Evolutionary conservation across 2,113 vertebrate species (phyloP).

Genomic region (Noturus placidus): DNA sequence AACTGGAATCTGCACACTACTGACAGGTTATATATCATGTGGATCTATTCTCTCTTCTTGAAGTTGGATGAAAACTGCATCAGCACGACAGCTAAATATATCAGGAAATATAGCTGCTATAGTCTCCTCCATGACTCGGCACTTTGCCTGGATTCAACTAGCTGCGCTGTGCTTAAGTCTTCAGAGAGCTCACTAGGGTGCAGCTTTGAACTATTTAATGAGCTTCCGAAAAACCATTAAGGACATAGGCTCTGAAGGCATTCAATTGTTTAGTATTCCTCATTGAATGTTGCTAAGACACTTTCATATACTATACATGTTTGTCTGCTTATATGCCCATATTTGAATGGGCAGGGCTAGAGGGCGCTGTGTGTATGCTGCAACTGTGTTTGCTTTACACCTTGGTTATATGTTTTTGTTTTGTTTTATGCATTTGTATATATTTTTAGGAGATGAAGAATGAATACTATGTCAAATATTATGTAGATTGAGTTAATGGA

Average conservation of each 20-base stretch:
- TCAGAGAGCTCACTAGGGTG: neutral
- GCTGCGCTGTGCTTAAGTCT: constrained; percentile 8
- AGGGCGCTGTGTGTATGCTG: too few species aligned
- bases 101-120: constrained; percentile 35
- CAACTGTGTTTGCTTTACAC: too few species aligned
- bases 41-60: constrained; percentile 35
- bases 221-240: neutral
- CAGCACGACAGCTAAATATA: constrained; percentile 45
- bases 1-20: constrained; percentile 37
- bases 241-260: neutral
- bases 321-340: too few species aligned
- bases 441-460: too few species aligned
- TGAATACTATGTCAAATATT: too few species aligned
- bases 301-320: neutral
- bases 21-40: constrained; percentile 53
- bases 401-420: too few species aligned
- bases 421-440: too few species aligned
- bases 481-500: too few species aligned
- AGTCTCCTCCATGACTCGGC: neutral
- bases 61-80: constrained; percentile 31
- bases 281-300: neutral
- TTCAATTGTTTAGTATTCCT: neutral
- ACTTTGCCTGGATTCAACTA: neutral
- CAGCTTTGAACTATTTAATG: neutral
- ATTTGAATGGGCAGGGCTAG: too few species aligned